Percentiles rank a stretch among this genome's conserved stretches.
Conservation (phyloP, 2,797 vertebrate species). For the Hypotaenidia philippensis region DNA sequence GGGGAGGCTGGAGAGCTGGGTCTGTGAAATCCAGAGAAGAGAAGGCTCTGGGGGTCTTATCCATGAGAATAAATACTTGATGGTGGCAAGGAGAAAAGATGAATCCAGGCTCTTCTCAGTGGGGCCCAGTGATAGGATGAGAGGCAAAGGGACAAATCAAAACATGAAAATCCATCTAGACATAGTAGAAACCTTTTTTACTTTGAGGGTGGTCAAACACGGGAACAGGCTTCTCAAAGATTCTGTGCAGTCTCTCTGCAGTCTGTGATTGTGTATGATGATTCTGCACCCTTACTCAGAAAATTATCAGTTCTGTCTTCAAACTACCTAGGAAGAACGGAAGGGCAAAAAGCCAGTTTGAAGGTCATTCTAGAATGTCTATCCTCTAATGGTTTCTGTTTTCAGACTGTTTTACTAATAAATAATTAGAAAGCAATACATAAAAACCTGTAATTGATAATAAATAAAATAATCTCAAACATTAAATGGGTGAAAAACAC, state of each 20-base stretch:
- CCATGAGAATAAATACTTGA: neutral
- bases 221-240: neutral
- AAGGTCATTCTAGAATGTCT: neutral
- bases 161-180: neutral
- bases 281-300: neutral
- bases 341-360: neutral
- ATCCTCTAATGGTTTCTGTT: neutral
- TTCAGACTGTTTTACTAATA: neutral
- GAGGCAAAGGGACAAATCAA: neutral
- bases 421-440: neutral
- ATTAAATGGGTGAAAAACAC: neutral
- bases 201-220: neutral
- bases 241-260: neutral
- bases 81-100: neutral
- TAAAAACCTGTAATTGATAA: neutral
- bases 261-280: neutral
- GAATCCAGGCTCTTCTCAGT: neutral
- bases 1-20: neutral
- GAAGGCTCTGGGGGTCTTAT: neutral
- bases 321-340: neutral
- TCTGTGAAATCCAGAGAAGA: neutral
- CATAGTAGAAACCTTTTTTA: neutral
- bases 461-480: neutral
- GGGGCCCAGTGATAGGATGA: accelerated
- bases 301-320: neutral